phyloP scores from a whole-genome alignment of 2,113 vertebrate species.

The Hippocampus zosterae region DNA sequence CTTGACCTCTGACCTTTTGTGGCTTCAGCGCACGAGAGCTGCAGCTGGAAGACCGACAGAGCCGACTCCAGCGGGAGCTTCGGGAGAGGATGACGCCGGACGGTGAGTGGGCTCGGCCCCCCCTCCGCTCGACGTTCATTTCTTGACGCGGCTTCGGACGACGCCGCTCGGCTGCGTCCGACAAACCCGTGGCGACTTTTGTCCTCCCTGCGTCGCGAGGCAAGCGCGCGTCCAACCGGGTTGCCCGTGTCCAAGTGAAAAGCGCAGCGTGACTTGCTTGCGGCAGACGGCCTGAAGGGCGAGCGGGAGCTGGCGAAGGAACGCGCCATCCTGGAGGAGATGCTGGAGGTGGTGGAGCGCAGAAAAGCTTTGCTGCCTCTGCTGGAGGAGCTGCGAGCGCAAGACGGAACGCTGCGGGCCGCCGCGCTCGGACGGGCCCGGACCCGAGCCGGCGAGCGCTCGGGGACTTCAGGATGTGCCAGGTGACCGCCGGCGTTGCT shows the following conservation, averaged over 20 bases:
- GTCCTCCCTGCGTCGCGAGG: too few relatives aligned
- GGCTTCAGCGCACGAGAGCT: slow-evolving; percentile 85
- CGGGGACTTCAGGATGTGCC: too few relatives aligned
- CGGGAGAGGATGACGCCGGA: slow-evolving; percentile 92
- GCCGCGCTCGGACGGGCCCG: slow-evolving; percentile 85
- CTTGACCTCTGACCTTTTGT: background rate
- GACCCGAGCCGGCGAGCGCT: slow-evolving; percentile 69
- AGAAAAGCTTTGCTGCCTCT: slow-evolving; percentile 86
- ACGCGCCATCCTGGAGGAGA: slow-evolving; percentile 87
- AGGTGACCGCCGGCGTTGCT: background rate
- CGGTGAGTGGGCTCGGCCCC: slow-evolving; percentile 62
- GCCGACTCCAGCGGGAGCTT: slow-evolving; percentile 90
- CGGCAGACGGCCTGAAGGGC: slow-evolving; percentile 85
- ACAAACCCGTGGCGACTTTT: too few relatives aligned
- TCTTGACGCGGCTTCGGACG: too few relatives aligned
- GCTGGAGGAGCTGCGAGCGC: slow-evolving; percentile 84
- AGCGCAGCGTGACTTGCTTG: background rate
- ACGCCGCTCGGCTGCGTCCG: too few relatives aligned
- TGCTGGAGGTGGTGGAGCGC: slow-evolving; percentile 96
- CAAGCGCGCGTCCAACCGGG: too few relatives aligned
- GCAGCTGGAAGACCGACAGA: slow-evolving; percentile 94
- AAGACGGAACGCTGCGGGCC: slow-evolving; percentile 85
- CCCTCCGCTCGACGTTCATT: too few relatives aligned
- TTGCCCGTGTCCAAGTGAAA: too few relatives aligned
- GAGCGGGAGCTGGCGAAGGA: slow-evolving; percentile 85